Percentiles rank a stretch among this genome's conserved stretches.
These are phyloP conservation scores for Teleogryllus occipitalis DNA, from an alignment of 1,140 invertebrate genomes.

Conservation along the genomic window DNA sequence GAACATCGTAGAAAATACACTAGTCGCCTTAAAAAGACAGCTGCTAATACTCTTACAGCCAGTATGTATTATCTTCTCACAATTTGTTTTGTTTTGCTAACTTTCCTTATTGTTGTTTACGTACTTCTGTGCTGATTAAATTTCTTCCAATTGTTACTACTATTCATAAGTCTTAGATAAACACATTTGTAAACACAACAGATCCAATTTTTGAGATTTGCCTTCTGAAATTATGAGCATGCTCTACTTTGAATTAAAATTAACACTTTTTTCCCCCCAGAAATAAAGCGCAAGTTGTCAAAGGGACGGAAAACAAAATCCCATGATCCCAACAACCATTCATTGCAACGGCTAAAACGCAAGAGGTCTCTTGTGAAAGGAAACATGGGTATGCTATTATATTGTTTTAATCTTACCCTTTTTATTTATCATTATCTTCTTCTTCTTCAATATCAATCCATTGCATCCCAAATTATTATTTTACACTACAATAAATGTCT, in stretches of 20 bases:
- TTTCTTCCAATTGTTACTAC: too few relatives aligned
- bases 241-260: neutral
- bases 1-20: conserved; percentile 45
- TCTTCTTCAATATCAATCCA: too few relatives aligned
- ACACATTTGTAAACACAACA: neutral
- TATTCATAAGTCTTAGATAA: too few relatives aligned
- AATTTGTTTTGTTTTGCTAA: too few relatives aligned
- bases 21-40: conserved; percentile 43
- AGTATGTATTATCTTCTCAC: conserved; percentile 34
- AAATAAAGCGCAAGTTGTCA: conserved; percentile 46
- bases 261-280: conserved; percentile 31
- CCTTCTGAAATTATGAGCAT: neutral
- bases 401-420: neutral
- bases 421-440: neutral
- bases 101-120: too few relatives aligned
- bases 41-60: conserved; percentile 42
- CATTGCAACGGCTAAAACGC: conserved; percentile 20
- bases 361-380: conserved; percentile 15
- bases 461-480: too few relatives aligned
- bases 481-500: too few relatives aligned
- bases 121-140: too few relatives aligned
- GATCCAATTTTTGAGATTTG: neutral
- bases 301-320: conserved; percentile 39
- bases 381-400: neutral
- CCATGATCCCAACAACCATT: conserved; percentile 22